Percentiles rank a stretch among this genome's conserved stretches.
These are phyloP conservation scores for Melanophora roralis DNA, from an alignment of 2,888 invertebrate genomes.

Conservation along the genomic window DNA sequence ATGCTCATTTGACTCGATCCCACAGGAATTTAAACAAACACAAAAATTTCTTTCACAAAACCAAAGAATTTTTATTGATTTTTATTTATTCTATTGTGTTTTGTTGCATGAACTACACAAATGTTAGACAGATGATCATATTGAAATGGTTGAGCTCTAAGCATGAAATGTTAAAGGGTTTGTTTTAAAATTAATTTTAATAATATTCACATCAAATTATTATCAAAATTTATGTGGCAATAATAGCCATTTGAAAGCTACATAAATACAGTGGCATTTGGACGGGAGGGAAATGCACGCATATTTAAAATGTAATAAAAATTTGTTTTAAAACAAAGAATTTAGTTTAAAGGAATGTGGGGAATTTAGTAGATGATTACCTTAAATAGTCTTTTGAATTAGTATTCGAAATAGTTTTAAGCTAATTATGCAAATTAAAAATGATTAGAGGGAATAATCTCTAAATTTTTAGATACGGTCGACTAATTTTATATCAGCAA, in stretches of 20 bases:
- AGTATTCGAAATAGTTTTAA: background rate
- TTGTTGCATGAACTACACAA: background rate
- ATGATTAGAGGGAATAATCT: too few species aligned
- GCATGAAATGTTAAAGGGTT: slow-evolving; percentile 15
- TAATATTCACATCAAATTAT: slow-evolving; percentile 17
- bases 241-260: too few species aligned
- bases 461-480: too few species aligned
- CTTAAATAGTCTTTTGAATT: too few species aligned
- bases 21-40: slow-evolving; percentile 47
- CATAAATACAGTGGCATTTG: too few species aligned
- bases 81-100: slow-evolving; percentile 14
- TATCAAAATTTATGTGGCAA: background rate
- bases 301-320: background rate
- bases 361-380: background rate
- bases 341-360: background rate
- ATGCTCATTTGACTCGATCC: slow-evolving; percentile 30
- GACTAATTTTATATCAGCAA: too few species aligned
- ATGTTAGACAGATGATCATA: slow-evolving; percentile 43
- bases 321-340: background rate
- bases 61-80: slow-evolving; percentile 60
- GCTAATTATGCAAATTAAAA: too few species aligned
- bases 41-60: slow-evolving; percentile 38
- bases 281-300: background rate
- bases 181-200: slow-evolving; percentile 14
- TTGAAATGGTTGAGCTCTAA: background rate